These are phyloP conservation scores for Salmo trutta DNA, from an alignment of 2,797 vertebrate species.

Conservation along the genomic window DNA sequence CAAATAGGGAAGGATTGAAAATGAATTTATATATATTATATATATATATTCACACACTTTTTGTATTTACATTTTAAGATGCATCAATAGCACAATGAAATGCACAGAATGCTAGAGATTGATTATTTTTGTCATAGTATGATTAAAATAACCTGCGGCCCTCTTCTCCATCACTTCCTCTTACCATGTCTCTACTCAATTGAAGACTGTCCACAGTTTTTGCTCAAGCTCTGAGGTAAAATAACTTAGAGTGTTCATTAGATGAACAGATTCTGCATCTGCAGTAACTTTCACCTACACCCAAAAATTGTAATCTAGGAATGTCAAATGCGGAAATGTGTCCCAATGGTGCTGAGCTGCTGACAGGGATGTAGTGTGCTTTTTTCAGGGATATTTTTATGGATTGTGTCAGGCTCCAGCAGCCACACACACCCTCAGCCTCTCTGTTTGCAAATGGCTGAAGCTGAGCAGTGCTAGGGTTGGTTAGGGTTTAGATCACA, in stretches of 20 bases:
- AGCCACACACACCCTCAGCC: no score
- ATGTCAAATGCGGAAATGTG: not conserved
- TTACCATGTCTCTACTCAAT: no score
- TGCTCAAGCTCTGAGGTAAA: not conserved
- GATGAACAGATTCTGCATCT: not conserved
- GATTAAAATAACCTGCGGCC: no score
- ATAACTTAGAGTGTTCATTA: not conserved
- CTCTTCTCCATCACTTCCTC: no score
- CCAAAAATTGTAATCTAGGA: constrained; percentile 1
- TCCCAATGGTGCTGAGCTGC: not conserved
- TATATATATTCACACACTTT: no score
- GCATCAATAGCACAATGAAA: no score
- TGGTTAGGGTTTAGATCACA: not conserved
- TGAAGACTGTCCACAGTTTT: not conserved
- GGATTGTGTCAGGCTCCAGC: no score
- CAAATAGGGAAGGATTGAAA: not conserved
- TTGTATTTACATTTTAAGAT: no score
- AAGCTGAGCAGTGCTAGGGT: not conserved
- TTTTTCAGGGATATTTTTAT: no score
- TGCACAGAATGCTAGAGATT: no score
- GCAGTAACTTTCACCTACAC: not conserved
- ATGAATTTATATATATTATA: no score
- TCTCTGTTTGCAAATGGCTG: not conserved
- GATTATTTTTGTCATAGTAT: no score
- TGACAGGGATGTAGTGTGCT: not conserved